phyloP scores from a whole-genome alignment of 1,140 invertebrate genomes.

The Atta colombica region DNA sequence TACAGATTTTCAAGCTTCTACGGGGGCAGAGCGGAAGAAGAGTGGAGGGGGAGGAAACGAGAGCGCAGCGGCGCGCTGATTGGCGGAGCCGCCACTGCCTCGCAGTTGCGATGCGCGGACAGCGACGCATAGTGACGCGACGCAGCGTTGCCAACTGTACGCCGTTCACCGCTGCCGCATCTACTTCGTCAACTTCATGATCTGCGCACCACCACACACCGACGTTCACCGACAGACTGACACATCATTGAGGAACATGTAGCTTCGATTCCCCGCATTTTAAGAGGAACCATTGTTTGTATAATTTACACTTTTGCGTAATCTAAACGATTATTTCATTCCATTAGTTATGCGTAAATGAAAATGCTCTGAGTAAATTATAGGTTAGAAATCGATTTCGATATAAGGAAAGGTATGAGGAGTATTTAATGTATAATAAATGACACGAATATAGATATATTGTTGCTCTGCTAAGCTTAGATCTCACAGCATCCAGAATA shows the following conservation, averaged over 20 bases:
- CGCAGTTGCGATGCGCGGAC: slow-evolving; percentile 11
- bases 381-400: not conserved
- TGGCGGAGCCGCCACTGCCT: slow-evolving; percentile 69
- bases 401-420: not conserved
- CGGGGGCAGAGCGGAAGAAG: slow-evolving; percentile 21
- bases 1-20: slow-evolving; percentile 85
- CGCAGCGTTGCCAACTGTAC: slow-evolving; percentile 78
- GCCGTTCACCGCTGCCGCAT: slow-evolving; percentile 22
- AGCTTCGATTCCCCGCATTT: slow-evolving; percentile 63
- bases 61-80: slow-evolving; percentile 59
- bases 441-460: not conserved
- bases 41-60: slow-evolving; percentile 34
- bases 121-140: not conserved
- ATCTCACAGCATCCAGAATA: too few species aligned
- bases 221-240: not conserved
- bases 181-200: too few species aligned
- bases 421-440: not conserved
- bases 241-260: not conserved
- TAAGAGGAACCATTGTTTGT: not conserved
- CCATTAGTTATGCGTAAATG: too few species aligned
- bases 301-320: not conserved
- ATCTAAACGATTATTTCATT: not conserved
- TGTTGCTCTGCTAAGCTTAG: not conserved
- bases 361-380: not conserved
- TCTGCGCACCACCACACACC: not conserved